A percentile compares a stretch with the other conserved stretches of the same genome.
Evolutionary conservation across 2,113 vertebrate species (phyloP).

Genomic region (Cyanoderma ruficeps): DNA sequence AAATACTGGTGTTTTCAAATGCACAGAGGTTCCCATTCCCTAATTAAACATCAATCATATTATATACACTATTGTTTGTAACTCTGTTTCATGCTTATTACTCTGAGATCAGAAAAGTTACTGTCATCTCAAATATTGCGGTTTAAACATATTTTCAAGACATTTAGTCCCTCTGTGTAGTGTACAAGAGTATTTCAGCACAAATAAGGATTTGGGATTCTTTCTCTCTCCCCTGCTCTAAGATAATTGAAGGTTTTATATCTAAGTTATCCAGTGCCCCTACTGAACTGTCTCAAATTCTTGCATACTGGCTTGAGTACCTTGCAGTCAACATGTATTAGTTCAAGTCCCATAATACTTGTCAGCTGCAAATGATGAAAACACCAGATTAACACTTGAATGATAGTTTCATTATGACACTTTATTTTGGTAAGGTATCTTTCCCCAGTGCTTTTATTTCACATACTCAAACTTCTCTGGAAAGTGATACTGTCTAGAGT

Average conservation of each 20-base stretch:
- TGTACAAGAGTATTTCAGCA: not conserved
- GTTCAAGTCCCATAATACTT: not conserved
- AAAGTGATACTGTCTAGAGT: not conserved
- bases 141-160: not conserved
- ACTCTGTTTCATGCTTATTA: not conserved
- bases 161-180: not conserved
- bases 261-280: not conserved
- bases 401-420: not conserved
- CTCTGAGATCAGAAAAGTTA: not conserved
- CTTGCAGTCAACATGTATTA: not conserved
- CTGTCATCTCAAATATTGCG: not conserved
- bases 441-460: not conserved
- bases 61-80: not conserved
- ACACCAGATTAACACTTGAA: not conserved
- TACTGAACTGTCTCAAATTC: not conserved
- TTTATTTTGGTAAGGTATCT: not conserved
- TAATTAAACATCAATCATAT: not conserved
- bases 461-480: not conserved
- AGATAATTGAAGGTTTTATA: not conserved
- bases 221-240: not conserved
- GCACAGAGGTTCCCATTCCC: not conserved
- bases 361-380: not conserved
- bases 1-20: not conserved
- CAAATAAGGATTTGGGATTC: not conserved
- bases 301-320: not conserved